Conservation (phyloP, 2,888 invertebrate genomes). For the Ennomos quercinarius region DNA sequence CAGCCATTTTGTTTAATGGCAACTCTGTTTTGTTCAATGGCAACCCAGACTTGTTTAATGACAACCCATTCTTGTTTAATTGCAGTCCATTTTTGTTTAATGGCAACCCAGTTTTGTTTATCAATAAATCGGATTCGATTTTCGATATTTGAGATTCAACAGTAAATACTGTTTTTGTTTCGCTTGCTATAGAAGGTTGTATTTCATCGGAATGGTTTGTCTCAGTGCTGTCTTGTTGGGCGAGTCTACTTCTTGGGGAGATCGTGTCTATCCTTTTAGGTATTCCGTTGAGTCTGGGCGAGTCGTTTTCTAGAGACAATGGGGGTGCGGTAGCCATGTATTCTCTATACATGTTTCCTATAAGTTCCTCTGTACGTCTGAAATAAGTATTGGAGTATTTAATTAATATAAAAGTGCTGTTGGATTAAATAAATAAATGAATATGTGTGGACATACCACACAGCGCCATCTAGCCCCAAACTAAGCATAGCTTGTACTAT, state of each 20-base stretch:
- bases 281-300: slow-evolving; percentile 63
- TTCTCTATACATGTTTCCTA: slow-evolving; percentile 83
- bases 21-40: too few relatives aligned
- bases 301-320: slow-evolving; percentile 61
- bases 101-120: slow-evolving; percentile 43
- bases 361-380: slow-evolving; percentile 87
- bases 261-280: slow-evolving; percentile 59
- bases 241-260: slow-evolving; percentile 56
- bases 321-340: slow-evolving; percentile 81
- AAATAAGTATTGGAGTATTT: slow-evolving; percentile 32
- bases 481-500: too few relatives aligned
- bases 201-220: slow-evolving; percentile 77
- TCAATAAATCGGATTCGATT: slow-evolving; percentile 46
- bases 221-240: slow-evolving; percentile 72
- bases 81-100: slow-evolving; percentile 9
- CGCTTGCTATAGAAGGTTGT: slow-evolving; percentile 59
- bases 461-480: too few relatives aligned
- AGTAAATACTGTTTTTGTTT: slow-evolving; percentile 63
- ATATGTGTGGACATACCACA: too few relatives aligned
- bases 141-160: slow-evolving; percentile 71
- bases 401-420: too few relatives aligned
- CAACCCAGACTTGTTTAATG: too few relatives aligned
- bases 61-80: neutral
- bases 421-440: too few relatives aligned
- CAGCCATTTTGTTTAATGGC: neutral